A percentile compares a stretch with the other conserved stretches of the same genome.
These are phyloP conservation scores for Myiothlypis chrysogaster DNA, from an alignment of 2,797 vertebrate species.

Conservation along the genomic window DNA sequence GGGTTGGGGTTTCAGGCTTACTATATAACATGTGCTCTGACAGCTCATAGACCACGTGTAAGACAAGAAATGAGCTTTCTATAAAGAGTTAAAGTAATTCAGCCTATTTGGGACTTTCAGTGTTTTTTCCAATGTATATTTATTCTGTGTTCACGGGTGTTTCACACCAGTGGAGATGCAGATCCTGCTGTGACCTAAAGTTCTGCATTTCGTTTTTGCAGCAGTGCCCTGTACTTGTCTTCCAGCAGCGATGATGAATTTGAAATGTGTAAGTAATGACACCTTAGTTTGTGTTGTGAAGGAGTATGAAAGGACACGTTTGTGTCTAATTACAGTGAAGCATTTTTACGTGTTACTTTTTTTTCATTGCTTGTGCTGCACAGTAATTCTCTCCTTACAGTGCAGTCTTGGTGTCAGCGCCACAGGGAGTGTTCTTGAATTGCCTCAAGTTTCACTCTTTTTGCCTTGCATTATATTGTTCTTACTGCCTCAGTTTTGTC, in stretches of 20 bases:
- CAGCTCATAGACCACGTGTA: rapidly evolving
- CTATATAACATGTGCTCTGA: rapidly evolving
- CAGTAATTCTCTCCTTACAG: background rate
- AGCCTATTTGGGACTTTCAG: rapidly evolving
- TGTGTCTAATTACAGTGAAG: background rate
- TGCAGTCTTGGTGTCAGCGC: background rate
- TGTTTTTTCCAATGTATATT: background rate
- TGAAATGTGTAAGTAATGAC: conserved; percentile 77
- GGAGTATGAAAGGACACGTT: rapidly evolving
- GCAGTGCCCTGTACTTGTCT: conserved; percentile 29
- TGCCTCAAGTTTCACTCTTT: background rate
- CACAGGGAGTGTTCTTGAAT: background rate
- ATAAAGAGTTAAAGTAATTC: background rate
- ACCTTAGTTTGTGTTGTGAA: background rate
- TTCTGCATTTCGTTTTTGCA: conserved; percentile 9
- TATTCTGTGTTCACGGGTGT: background rate
- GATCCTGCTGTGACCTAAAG: background rate
- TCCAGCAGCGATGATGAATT: conserved; percentile 81
- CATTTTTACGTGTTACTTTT: rapidly evolving
- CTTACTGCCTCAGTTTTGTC: background rate
- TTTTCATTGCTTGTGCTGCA: background rate
- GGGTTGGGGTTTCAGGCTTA: background rate
- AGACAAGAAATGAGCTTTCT: background rate
- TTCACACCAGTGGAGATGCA: background rate
- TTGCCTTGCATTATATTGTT: background rate